Evolutionary conservation across 2,113 vertebrate species (phyloP).

Genomic region (Lates calcarifer): DNA sequence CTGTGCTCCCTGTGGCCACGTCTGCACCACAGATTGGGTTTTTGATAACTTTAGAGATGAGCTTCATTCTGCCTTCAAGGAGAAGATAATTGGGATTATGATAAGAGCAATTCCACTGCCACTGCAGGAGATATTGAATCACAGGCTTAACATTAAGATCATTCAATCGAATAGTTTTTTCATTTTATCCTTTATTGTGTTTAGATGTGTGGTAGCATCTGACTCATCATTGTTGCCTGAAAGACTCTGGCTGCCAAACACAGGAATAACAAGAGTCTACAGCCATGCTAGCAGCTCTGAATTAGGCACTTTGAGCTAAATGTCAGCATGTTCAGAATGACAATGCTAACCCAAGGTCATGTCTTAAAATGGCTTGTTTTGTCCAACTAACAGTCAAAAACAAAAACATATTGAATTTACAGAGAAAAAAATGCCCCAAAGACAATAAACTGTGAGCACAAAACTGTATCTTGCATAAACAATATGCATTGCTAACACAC

Average conservation of each 20-base stretch:
- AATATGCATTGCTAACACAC: too few relatives aligned
- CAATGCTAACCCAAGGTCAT: not conserved
- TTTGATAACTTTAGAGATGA: conserved; percentile 37
- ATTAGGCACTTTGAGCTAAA: not conserved
- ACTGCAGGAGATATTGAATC: conserved; percentile 23
- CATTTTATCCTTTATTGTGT: conserved; percentile 20
- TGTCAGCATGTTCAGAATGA: not conserved
- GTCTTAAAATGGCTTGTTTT: not conserved
- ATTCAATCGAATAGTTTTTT: conserved; percentile 36
- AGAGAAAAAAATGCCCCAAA: not conserved
- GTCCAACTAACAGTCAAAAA: not conserved
- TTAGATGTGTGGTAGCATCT: not conserved
- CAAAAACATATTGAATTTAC: not conserved
- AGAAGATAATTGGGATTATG: conserved; percentile 57
- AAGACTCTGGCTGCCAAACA: not conserved
- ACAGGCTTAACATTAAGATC: conserved; percentile 15
- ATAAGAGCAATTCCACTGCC: conserved; percentile 26
- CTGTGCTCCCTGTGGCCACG: conserved; percentile 1
- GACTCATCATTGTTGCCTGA: not conserved
- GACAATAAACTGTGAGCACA: not conserved
- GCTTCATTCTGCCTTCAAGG: conserved; percentile 29
- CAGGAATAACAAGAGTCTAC: not conserved
- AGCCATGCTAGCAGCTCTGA: not conserved
- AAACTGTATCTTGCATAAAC: too few relatives aligned
- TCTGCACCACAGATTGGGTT: conserved; percentile 23